Evolutionary conservation across 2,888 invertebrate genomes (phyloP).

Genomic region (Thyatira batis): DNA sequence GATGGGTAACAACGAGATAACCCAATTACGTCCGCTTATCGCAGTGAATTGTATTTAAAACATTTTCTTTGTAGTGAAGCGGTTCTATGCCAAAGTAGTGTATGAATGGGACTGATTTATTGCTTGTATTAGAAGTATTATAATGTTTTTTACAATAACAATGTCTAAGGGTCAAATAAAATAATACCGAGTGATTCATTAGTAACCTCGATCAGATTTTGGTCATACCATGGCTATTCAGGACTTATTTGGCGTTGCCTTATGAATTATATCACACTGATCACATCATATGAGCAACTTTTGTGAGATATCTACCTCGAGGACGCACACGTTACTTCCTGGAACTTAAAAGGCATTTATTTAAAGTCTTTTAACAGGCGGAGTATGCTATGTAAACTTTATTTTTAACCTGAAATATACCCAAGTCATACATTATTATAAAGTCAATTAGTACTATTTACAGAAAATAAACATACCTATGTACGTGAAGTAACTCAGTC

Average conservation of each 20-base stretch:
- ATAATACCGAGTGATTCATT: neutral
- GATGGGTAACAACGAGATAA: conserved; percentile 65
- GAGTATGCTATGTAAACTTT: no score
- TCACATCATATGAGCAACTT: no score
- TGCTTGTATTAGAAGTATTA: conserved; percentile 5
- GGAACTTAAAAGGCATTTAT: no score
- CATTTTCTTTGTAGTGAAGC: conserved; percentile 45
- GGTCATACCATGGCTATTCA: neutral
- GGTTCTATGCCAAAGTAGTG: conserved; percentile 45
- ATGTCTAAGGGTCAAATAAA: neutral
- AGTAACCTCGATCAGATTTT: neutral
- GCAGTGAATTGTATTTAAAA: conserved; percentile 51
- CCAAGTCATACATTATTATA: neutral
- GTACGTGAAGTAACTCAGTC: conserved; percentile 2
- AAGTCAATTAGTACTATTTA: neutral
- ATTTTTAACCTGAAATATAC: neutral
- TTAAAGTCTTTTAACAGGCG: no score
- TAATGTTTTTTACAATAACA: neutral
- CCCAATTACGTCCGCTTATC: conserved; percentile 66
- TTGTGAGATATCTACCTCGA: no score
- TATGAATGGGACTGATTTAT: conserved; percentile 31
- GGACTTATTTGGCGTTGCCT: neutral
- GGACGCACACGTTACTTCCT: no score
- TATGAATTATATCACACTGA: no score
- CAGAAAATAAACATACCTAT: conserved; percentile 15